Evolutionary conservation across 2,797 vertebrate genomes (phyloP).

Genomic region (Periparus ater): DNA sequence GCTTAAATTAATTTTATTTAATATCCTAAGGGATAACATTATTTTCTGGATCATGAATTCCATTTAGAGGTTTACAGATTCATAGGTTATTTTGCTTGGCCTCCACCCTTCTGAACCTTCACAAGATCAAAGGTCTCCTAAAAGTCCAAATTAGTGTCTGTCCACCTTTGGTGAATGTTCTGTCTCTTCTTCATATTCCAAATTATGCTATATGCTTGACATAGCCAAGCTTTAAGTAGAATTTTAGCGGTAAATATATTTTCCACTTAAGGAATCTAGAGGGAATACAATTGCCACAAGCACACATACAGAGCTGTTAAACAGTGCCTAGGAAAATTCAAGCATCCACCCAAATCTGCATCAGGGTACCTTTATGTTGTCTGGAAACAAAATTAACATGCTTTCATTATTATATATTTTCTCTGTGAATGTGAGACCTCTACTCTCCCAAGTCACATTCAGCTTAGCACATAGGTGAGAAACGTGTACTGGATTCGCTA

Average conservation of each 20-base stretch:
- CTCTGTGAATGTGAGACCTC: background rate
- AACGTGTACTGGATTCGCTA: background rate
- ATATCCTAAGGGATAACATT: background rate
- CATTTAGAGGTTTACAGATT: background rate
- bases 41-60: background rate
- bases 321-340: background rate
- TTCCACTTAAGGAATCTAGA: background rate
- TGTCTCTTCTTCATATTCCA: background rate
- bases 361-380: background rate
- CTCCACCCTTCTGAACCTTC: background rate
- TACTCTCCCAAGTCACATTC: background rate
- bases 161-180: background rate
- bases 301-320: background rate
- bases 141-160: background rate
- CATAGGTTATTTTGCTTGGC: background rate
- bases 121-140: background rate
- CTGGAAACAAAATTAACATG: background rate
- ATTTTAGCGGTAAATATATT: background rate
- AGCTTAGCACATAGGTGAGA: background rate
- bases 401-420: background rate
- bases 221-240: background rate
- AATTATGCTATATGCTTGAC: background rate
- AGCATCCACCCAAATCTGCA: background rate
- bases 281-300: background rate
- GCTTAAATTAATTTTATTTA: background rate